These are phyloP conservation scores for Parnassius glacialis DNA, from an alignment of 2,888 invertebrate species.

Conservation along the genomic window DNA sequence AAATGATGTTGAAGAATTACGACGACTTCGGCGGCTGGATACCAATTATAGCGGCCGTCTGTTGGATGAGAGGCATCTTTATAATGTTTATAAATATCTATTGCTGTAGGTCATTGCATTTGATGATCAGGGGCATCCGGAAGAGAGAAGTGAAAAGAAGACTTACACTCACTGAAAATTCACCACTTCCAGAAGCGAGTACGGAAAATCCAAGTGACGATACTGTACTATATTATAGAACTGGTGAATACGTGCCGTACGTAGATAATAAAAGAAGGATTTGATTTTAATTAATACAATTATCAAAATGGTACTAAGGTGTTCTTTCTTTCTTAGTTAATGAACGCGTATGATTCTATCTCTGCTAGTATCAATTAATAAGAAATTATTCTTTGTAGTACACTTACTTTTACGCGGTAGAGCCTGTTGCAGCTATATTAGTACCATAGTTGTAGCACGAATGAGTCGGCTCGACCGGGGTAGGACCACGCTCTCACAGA, in stretches of 20 bases:
- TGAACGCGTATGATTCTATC: too few relatives aligned
- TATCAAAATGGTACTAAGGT: too few relatives aligned
- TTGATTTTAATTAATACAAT: background rate
- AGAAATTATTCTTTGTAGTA: too few relatives aligned
- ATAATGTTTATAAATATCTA: constrained; percentile 52
- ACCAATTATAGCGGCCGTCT: constrained; percentile 49
- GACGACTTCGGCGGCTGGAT: constrained; percentile 65
- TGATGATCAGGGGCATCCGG: constrained; percentile 39
- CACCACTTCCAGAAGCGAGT: constrained; percentile 50
- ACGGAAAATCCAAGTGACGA: constrained; percentile 28
- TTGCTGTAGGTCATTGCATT: constrained; percentile 42
- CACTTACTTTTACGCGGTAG: too few relatives aligned
- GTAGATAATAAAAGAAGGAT: constrained; percentile 21
- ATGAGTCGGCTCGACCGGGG: too few relatives aligned
- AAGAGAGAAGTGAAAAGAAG: constrained; percentile 44
- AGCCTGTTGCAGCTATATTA: too few relatives aligned
- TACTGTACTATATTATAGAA: constrained; percentile 44
- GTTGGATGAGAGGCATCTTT: constrained; percentile 59
- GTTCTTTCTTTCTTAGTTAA: too few relatives aligned
- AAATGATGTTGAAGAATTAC: constrained; percentile 43
- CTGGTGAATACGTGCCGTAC: constrained; percentile 44
- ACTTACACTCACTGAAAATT: constrained; percentile 35
- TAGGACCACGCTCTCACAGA: too few relatives aligned
- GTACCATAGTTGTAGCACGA: too few relatives aligned
- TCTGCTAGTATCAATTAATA: too few relatives aligned